A percentile compares a stretch with the other conserved stretches of the same genome.
Evolutionary conservation across 2,888 invertebrate genomes (phyloP).

Genomic region (Agrilus biguttatus): DNA sequence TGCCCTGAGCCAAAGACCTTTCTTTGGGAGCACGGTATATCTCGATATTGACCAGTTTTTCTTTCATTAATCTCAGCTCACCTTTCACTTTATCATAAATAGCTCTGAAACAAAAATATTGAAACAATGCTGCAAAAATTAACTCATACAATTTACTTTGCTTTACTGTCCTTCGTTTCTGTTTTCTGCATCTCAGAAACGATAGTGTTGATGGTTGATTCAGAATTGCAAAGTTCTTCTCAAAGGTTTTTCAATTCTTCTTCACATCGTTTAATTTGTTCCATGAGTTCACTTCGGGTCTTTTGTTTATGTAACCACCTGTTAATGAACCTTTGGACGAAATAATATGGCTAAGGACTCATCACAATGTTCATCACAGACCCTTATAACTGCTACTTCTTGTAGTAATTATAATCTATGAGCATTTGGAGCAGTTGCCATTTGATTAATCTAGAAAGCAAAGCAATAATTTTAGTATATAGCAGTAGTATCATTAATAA

Average conservation of each 20-base stretch:
- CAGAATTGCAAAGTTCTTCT: constrained; percentile 67
- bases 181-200: constrained; percentile 96
- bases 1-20: constrained; percentile 78
- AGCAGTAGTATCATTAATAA: no score
- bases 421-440: no score
- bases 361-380: constrained; percentile 89
- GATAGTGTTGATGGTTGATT: constrained; percentile 69
- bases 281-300: constrained; percentile 69
- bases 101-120: constrained; percentile 41
- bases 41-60: constrained; percentile 83
- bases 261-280: constrained; percentile 66
- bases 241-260: constrained; percentile 60
- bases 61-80: constrained; percentile 88
- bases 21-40: constrained; percentile 85
- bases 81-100: constrained; percentile 95
- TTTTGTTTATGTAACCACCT: constrained; percentile 98
- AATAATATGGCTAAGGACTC: constrained; percentile 89
- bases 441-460: no score
- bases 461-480: no score
- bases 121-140: constrained; percentile 1
- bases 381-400: no score
- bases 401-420: no score
- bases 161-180: constrained; percentile 95
- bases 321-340: constrained; percentile 95
- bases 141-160: constrained; percentile 49